phyloP scores from a whole-genome alignment of 2,797 vertebrate genomes.

The Bucorvus abyssinicus region DNA sequence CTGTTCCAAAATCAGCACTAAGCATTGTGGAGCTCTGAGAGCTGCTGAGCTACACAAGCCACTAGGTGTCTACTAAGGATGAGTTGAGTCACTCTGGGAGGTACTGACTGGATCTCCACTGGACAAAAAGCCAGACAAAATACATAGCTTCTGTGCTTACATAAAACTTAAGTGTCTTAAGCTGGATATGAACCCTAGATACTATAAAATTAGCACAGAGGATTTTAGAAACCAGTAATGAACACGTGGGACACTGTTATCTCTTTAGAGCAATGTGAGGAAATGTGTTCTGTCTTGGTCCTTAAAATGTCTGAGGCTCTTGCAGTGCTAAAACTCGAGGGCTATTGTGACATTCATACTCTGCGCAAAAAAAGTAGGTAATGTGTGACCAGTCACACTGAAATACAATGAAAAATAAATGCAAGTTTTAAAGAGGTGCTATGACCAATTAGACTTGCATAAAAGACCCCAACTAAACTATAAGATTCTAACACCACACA shows the following conservation, averaged over 20 bases:
- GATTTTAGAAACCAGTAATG: not conserved
- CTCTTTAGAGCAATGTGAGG: not conserved
- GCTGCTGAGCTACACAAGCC: not conserved
- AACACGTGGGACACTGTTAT: not conserved
- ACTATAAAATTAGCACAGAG: not conserved
- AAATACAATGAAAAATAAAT: not conserved
- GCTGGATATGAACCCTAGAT: not conserved
- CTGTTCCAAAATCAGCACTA: not conserved
- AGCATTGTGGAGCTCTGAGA: accelerated
- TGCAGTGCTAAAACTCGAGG: not conserved
- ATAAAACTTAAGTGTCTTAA: not conserved
- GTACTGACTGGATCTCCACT: not conserved
- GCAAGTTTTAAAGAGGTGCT: not conserved
- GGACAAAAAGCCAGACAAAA: not conserved
- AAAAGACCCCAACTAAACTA: not conserved
- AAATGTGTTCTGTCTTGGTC: not conserved
- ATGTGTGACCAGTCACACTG: not conserved
- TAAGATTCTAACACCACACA: not conserved
- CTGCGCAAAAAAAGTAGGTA: not conserved
- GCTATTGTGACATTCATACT: not conserved
- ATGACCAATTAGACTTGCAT: not conserved
- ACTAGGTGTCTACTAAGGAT: not conserved
- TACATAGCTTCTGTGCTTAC: not conserved
- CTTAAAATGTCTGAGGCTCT: not conserved
- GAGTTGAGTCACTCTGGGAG: not conserved